These are phyloP conservation scores for Numenius phaeopus DNA, from an alignment of 2,797 vertebrate species.

Conservation along the genomic window DNA sequence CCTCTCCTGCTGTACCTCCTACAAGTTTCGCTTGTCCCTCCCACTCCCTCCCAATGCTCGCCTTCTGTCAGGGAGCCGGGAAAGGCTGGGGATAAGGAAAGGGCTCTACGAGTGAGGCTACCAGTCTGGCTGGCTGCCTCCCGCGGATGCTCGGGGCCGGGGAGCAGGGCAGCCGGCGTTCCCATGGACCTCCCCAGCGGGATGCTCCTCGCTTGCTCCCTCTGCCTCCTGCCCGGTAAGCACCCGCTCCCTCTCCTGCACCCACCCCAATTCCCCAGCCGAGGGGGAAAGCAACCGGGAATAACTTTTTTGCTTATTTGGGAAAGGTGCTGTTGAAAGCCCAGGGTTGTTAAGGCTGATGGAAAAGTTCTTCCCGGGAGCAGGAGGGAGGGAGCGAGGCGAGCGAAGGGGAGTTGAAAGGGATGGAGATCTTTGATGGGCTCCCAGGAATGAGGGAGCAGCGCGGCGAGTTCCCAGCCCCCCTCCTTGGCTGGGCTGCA, in stretches of 20 bases:
- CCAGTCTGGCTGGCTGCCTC: conserved; percentile 77
- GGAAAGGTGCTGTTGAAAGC: neutral
- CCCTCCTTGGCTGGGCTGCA: neutral
- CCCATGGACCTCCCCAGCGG: conserved; percentile 89
- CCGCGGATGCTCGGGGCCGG: conserved; percentile 1
- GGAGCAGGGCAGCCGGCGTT: neutral
- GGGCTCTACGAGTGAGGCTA: conserved; percentile 73
- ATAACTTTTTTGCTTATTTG: neutral
- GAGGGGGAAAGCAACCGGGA: neutral
- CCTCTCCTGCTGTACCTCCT: conserved; percentile 38
- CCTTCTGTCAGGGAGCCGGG: conserved; percentile 75
- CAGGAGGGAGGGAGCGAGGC: neutral
- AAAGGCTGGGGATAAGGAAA: conserved; percentile 48
- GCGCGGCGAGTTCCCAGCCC: fast-evolving
- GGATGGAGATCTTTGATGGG: neutral
- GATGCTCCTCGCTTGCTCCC: conserved; percentile 88
- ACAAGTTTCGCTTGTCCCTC: conserved; percentile 60
- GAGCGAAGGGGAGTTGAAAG: neutral
- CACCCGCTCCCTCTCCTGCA: neutral
- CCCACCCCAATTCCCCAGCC: neutral
- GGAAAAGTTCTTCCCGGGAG: neutral
- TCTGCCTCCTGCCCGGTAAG: conserved; percentile 90
- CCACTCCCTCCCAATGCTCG: conserved; percentile 77
- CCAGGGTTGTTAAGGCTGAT: neutral
- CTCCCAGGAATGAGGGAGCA: neutral